Conservation (phyloP, 2,113 vertebrate genomes). For the Anhinga anhinga region DNA sequence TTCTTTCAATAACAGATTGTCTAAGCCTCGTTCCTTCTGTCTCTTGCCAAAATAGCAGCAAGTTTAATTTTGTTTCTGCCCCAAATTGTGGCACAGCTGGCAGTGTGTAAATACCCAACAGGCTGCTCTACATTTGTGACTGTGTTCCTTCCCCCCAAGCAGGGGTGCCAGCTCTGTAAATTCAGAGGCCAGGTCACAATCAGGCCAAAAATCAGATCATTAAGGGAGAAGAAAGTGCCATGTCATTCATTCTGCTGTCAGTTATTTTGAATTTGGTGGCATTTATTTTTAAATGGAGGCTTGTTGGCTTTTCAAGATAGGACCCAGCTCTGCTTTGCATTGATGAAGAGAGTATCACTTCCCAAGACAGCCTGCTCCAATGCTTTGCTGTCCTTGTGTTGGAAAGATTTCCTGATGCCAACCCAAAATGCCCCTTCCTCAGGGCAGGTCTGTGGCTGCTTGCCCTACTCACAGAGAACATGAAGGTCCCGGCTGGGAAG, state of each 20-base stretch:
- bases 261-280: neutral
- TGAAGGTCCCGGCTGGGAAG: fast-evolving
- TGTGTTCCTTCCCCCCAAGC: neutral
- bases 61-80: conserved; percentile 23
- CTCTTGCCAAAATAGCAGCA: conserved; percentile 15
- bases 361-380: neutral
- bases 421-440: neutral
- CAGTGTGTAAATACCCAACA: neutral
- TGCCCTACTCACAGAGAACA: fast-evolving
- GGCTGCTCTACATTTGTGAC: neutral
- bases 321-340: neutral
- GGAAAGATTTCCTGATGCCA: neutral
- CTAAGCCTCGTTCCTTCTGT: neutral
- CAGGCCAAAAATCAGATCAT: neutral
- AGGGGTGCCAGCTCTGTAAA: neutral
- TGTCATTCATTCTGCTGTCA: neutral
- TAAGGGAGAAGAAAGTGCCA: neutral
- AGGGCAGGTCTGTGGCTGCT: fast-evolving
- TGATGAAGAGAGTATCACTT: neutral
- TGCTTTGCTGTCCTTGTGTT: neutral
- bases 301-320: neutral
- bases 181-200: neutral
- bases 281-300: neutral
- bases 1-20: conserved; percentile 7
- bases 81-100: neutral